Conservation (phyloP, 2,113 vertebrate species). For the Pseudonaja textilis region DNA sequence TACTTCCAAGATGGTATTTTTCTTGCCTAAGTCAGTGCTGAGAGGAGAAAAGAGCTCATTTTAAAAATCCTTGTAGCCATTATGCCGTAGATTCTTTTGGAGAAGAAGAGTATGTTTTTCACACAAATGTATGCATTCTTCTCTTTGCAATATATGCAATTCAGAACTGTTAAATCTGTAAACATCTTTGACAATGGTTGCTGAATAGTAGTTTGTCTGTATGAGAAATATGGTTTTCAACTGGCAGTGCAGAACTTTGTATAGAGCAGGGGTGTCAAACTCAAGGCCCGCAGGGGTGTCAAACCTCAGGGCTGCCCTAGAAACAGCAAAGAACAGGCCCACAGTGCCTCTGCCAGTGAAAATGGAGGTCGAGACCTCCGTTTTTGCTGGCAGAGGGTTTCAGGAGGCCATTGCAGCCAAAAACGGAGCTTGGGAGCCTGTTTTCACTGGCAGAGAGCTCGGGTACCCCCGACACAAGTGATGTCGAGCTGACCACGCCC, state of each 20-base stretch:
- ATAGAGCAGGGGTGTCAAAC: background rate
- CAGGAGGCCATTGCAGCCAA: too few relatives aligned
- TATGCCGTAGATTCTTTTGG: background rate
- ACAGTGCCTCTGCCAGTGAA: too few relatives aligned
- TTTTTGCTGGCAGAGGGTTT: too few relatives aligned
- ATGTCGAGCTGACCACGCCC: too few relatives aligned
- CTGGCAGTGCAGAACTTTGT: slow-evolving; percentile 46
- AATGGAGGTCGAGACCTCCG: too few relatives aligned
- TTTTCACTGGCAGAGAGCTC: too few relatives aligned
- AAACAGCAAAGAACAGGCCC: too few relatives aligned
- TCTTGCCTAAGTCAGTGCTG: slow-evolving; percentile 32
- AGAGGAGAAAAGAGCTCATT: slow-evolving; percentile 55
- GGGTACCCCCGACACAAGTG: too few relatives aligned
- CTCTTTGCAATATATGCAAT: background rate
- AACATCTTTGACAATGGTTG: background rate
- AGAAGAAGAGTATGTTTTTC: background rate
- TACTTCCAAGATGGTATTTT: slow-evolving; percentile 20
- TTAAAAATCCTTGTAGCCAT: slow-evolving; percentile 44
- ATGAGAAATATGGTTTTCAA: slow-evolving; percentile 26
- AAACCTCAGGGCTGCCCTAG: too few relatives aligned
- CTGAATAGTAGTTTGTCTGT: slow-evolving; percentile 6
- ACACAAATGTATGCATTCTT: background rate
- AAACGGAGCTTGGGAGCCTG: too few relatives aligned
- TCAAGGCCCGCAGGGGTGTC: too few relatives aligned
- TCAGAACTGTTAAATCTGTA: background rate